Base-by-base conservation (phyloP, 1,140 invertebrate genomes). In the Pantala flavescens region DNA sequence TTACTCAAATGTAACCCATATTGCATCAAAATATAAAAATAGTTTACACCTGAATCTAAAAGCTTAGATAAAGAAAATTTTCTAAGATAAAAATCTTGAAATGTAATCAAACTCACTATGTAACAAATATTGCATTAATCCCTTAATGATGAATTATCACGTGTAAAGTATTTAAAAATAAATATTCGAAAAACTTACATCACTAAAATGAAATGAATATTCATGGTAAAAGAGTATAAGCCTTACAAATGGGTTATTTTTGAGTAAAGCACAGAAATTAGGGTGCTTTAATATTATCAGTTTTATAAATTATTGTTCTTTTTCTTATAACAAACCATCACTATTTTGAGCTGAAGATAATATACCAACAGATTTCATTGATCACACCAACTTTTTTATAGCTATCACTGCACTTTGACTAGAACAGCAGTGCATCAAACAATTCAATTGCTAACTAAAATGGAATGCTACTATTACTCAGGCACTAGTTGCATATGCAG, bases 311-410 rank as follows among this genome's bases (percentile, higher is more conserved):
- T 63, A 19, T 21, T 63, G 49, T 63, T 19, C 14, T 36, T 16
- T 63, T 21, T 63, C 49, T 63, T 21, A 63, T 63, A 63, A 63
- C 49, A 63, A 63, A 63, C 49, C 14, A 63, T 63, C 49, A 63
- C 49, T 63, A 63, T 63, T 36, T 36, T 63, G 49, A 63, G 49
- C 49, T 63, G 49, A 63, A 63, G 49, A 63, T 63, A 16, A 63
- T 19, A 63, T 63, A 21, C n/a, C 49, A 63, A 63, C 49, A 63
- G 49, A 21, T 63, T 63, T 19, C n/a, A 21, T 21, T 63, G 49
- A 21, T 36, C 28, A 63, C 49, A 63, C 49, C 49, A 63, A 63
- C 49, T 63, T 63, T 36, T 36, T 63, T 63, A 63, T 19, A 63
- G 49, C 49, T 63, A 63, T 63, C 49, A 63, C 49, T 16, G 49